Evolutionary conservation across 2,888 invertebrate species (phyloP), one percentile per base, ranked within the genome.

Genomic region (Lacanobia wlatinum): DNA sequence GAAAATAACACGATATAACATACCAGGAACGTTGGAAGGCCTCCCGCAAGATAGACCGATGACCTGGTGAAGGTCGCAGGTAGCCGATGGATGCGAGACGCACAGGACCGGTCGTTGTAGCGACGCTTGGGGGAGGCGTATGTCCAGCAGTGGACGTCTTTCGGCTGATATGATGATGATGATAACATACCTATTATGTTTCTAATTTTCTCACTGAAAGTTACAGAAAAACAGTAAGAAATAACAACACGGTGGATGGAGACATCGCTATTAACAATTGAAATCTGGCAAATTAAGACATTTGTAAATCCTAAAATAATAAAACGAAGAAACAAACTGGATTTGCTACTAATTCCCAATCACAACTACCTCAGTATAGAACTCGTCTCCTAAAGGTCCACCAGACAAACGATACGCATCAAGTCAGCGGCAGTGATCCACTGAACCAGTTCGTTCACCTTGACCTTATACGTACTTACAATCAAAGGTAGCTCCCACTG

Each of bases 401-500:
- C 16, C 55, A 21, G 18, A 43, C 28, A 40, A 18, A 55, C 34
- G 50, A 66, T 18, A 52, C 56, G 46, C 69, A 38, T 81, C 66
- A 58, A n/a, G 40, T 64, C 28, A 21, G 69, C 60, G 74, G 18
- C 59, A 73, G 69, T 87, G 88, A 82, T 87, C 90, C 82, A 89
- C 77, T 91, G 87, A 89, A 89, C 92, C 89, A 90, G 92, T 89
- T 89, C 63, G n/a, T 66, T 73, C 62, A 85, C 92, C 92, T 92
- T 92, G 92, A 92, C 90, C 91, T 92, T 68, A 62, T 64, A 58
- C 34, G 61, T 67, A 87, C 84, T 86, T 85, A 84, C 80, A 50
- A 76, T 71, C 63, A 53, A 58, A 56, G 73, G 53, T 55, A 63
- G 78, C 53, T 21, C 43, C 2, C 40, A 61, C 21, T 6, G 40